Evolutionary conservation across 30 jellyfish, hydroid and myxozoan species (phyloP).

Genomic region (Pseudorhiza aurosa): DNA sequence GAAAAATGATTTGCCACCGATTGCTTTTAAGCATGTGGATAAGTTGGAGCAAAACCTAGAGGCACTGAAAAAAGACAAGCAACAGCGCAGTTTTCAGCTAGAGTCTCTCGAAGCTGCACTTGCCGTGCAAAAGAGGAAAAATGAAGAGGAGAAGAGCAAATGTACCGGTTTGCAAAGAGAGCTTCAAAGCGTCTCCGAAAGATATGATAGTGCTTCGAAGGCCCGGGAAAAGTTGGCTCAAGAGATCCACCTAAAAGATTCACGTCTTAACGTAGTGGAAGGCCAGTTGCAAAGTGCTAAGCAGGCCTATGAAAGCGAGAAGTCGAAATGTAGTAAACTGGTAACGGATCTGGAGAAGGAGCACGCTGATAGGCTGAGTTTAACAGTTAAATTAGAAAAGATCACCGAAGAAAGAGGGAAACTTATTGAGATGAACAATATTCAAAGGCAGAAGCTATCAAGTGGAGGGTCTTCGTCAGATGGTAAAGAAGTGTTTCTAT

Average conservation of each 20-base stretch:
- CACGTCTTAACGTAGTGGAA: constrained; percentile 69
- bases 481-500: neutral
- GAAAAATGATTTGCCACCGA: constrained; percentile 78
- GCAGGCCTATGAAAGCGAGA: constrained; percentile 55
- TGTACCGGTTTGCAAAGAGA: constrained; percentile 55
- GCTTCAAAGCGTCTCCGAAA: constrained; percentile 58
- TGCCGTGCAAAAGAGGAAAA: constrained; percentile 76
- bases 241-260: constrained; percentile 78
- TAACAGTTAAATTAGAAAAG: constrained; percentile 27
- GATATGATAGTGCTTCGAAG: constrained; percentile 30
- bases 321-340: constrained; percentile 22
- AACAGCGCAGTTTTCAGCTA: constrained; percentile 69
- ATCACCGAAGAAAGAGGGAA: constrained; percentile 45
- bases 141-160: constrained; percentile 72
- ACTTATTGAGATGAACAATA: constrained; percentile 52
- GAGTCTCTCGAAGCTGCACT: constrained; percentile 82
- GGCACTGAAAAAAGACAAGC: constrained; percentile 73
- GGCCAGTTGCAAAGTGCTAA: constrained; percentile 69
- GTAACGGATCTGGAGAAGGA: constrained; percentile 39
- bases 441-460: constrained; percentile 60
- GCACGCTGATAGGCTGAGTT: constrained; percentile 35
- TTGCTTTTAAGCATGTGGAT: constrained; percentile 76
- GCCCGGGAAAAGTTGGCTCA: constrained; percentile 71
- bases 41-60: constrained; percentile 74
- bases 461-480: constrained; percentile 57